Conservation (phyloP, 1,140 invertebrate species). For the Ladona fulva region DNA sequence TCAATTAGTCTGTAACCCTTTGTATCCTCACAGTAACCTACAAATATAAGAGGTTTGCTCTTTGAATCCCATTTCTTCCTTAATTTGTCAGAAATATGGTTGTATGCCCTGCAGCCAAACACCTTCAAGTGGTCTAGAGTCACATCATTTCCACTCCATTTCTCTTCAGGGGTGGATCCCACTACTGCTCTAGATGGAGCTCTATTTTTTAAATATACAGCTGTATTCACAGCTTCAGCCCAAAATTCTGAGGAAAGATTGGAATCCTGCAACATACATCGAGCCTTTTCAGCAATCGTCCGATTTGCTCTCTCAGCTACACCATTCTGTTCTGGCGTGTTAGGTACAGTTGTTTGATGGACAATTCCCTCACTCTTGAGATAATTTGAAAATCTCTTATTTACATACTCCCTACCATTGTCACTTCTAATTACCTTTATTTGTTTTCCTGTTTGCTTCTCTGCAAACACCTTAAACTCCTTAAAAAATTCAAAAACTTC, state of each 20-base stretch:
- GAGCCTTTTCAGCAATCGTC: conserved; percentile 26
- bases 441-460: too few relatives aligned
- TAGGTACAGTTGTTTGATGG: conserved; percentile 25
- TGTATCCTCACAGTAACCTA: conserved; percentile 27
- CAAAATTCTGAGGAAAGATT: conserved; percentile 34
- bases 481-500: too few relatives aligned
- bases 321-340: conserved; percentile 31
- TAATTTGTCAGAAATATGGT: too few relatives aligned
- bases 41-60: conserved; percentile 22
- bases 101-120: conserved; percentile 29
- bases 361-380: conserved; percentile 27
- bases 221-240: conserved; percentile 38
- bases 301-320: conserved; percentile 29
- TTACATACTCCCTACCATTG: too few relatives aligned
- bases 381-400: conserved; percentile 19
- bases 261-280: conserved; percentile 26
- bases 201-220: conserved; percentile 36
- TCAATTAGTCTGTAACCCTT: too few relatives aligned
- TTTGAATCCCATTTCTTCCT: too few relatives aligned
- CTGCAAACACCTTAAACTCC: too few relatives aligned
- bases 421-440: too few relatives aligned
- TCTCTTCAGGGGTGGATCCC: too few relatives aligned
- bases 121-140: conserved; percentile 25
- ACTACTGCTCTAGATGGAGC: too few relatives aligned
- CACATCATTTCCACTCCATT: conserved; percentile 25